Evolutionary conservation across 2,797 vertebrate species (phyloP).

Genomic region (Epinephelus coioides): DNA sequence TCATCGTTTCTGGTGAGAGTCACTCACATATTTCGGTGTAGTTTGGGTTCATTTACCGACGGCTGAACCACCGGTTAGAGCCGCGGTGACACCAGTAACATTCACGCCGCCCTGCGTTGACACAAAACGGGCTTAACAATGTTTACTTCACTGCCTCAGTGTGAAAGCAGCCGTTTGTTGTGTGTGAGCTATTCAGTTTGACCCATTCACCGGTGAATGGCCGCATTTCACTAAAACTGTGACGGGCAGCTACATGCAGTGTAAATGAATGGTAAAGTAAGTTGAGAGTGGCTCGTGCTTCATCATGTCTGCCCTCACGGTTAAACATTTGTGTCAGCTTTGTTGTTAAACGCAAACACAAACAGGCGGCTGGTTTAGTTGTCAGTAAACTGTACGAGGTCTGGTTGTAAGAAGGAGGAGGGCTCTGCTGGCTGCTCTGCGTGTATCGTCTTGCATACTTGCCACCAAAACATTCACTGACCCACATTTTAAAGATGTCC

Average conservation of each 20-base stretch:
- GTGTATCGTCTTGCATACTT: constrained; percentile 64
- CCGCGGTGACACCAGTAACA: not conserved
- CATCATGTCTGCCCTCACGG: not conserved
- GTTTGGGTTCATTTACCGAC: constrained; percentile 10
- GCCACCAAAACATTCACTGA: constrained; percentile 64
- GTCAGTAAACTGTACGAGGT: constrained; percentile 20
- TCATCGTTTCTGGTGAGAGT: constrained; percentile 83
- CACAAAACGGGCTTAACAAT: constrained; percentile 52
- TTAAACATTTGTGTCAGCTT: constrained; percentile 17
- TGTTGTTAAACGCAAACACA: constrained; percentile 21
- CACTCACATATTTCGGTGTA: not conserved
- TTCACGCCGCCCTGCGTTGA: constrained; percentile 7
- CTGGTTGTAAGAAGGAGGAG: constrained; percentile 11
- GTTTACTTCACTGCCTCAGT: constrained; percentile 60
- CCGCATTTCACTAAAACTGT: constrained; percentile 2
- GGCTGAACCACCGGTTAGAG: not conserved
- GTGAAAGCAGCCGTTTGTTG: constrained; percentile 46
- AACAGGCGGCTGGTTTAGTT: constrained; percentile 15
- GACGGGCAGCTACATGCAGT: not conserved
- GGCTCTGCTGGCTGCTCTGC: constrained; percentile 28
- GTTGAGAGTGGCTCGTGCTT: not conserved
- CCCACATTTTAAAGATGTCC: constrained; percentile 65
- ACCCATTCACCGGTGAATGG: constrained; percentile 33
- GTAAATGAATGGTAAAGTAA: not conserved
- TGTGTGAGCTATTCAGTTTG: constrained; percentile 16